Evolutionary conservation across 1,140 invertebrate genomes (phyloP), one percentile per base, ranked within the genome.

Genomic region (Hyles vespertilio): DNA sequence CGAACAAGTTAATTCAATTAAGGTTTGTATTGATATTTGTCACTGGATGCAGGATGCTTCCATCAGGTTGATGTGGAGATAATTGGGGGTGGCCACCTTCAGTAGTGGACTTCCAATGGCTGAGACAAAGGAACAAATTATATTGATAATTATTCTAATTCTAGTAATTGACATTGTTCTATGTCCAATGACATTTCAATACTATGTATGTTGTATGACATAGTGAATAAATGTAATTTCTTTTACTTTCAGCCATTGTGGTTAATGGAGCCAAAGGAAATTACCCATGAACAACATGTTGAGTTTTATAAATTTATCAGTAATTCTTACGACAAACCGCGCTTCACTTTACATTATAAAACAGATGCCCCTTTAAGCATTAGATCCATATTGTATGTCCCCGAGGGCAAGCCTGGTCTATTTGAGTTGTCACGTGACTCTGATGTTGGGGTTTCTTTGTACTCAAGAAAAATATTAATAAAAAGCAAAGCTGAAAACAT

Each of bases 311-410:
- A 94, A 66, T 98, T 96, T 78, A 93, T 98, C 34, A 92, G 94
- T 59, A 96, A 96, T 72, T 91, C 94, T 56, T 97, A 94, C 74
- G 97, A 98, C 78, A 91, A 92, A 46, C 97, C 97, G 1, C 91
- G 95, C 52, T 97, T 95, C 72, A 93, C 91, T 1, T 84, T 97
- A 5, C 96, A 98, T 86, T 97, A 97, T 75, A 94, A 93, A 67
- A 92, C 97, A 0, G 98, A 99, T 84, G 97, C 94, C 5, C 98
- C 98, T 0, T 72, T 99, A 0, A 97, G 95, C 72, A 96, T 99
- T 11, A 92, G 96, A 65, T 95, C 97, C 8, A 88, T 99, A 2
- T 90, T 99, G 2, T 99, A 99, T 88, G 94, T 99, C 45, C 98
- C 98, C 0, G 96, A 98, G 80, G 93, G 94, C 40, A 98, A 95